phyloP scores from a whole-genome alignment of 2,888 invertebrate species.

The Pegoplata infirma region DNA sequence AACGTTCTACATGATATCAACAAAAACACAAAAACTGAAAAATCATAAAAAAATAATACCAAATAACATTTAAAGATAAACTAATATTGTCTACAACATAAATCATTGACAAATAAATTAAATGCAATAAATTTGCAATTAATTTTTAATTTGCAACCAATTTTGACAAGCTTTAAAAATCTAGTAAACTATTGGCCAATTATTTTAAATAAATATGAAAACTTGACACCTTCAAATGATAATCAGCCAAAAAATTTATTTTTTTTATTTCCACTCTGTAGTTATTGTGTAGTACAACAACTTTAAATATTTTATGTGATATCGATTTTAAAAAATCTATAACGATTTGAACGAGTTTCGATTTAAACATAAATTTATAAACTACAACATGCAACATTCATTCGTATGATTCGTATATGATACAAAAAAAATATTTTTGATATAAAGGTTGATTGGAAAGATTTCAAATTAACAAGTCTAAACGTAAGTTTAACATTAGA shows the following conservation, averaged over 20 bases:
- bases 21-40: background rate
- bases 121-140: constrained; percentile 75
- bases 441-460: constrained; percentile 44
- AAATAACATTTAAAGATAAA: constrained; percentile 23
- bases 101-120: constrained; percentile 73
- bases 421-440: too few relatives aligned
- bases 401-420: constrained; percentile 37
- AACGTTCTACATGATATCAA: background rate
- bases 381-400: background rate
- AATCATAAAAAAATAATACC: too few relatives aligned
- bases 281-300: background rate
- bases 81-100: constrained; percentile 64
- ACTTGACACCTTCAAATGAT: constrained; percentile 60
- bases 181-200: constrained; percentile 52
- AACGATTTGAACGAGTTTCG: background rate
- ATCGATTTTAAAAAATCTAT: background rate
- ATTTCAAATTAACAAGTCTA: constrained; percentile 43
- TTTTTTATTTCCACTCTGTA: background rate
- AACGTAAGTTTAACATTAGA: constrained; percentile 42
- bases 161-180: constrained; percentile 61
- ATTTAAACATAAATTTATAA: too few relatives aligned
- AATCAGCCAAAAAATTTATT: constrained; percentile 37
- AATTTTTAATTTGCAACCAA: constrained; percentile 72
- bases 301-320: background rate
- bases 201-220: constrained; percentile 64